A percentile compares a stretch with the other conserved stretches of the same genome.
phyloP scores from a whole-genome alignment of 2,113 vertebrate genomes.

The Odocoileus virginianus region DNA sequence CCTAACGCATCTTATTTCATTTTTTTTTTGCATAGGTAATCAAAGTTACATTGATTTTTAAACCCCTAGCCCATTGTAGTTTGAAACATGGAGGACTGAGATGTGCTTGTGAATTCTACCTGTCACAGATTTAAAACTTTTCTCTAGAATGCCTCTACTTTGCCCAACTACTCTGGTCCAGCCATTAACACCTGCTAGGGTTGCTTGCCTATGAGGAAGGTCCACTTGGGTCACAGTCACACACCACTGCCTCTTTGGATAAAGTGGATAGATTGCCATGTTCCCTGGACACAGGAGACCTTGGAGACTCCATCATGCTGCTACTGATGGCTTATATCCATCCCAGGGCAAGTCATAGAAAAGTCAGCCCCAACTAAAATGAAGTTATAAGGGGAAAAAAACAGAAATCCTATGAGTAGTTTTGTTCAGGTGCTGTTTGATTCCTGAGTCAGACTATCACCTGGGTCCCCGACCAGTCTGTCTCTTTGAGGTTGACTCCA shows the following conservation, averaged over 20 bases:
- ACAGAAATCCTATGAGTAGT: background rate
- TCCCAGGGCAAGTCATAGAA: background rate
- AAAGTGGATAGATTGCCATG: background rate
- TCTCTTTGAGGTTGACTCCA: background rate
- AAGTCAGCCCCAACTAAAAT: background rate
- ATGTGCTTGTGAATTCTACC: background rate
- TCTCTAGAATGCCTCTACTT: background rate
- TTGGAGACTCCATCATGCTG: background rate
- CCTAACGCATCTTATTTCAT: background rate
- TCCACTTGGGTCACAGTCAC: background rate
- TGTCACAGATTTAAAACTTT: slow-evolving; percentile 3
- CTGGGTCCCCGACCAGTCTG: background rate
- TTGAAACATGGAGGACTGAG: background rate
- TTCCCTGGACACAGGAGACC: background rate
- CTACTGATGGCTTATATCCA: background rate
- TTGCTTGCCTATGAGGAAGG: background rate
- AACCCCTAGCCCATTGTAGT: background rate
- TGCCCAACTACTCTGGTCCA: background rate
- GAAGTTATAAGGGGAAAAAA: background rate
- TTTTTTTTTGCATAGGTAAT: slow-evolving; percentile 22
- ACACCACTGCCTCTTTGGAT: background rate
- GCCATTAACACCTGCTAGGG: background rate
- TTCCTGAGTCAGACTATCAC: background rate
- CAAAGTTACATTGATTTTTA: background rate
- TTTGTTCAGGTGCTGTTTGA: background rate